Base-by-base conservation (phyloP, 1,140 invertebrate species). In the Heliconius congener region DNA sequence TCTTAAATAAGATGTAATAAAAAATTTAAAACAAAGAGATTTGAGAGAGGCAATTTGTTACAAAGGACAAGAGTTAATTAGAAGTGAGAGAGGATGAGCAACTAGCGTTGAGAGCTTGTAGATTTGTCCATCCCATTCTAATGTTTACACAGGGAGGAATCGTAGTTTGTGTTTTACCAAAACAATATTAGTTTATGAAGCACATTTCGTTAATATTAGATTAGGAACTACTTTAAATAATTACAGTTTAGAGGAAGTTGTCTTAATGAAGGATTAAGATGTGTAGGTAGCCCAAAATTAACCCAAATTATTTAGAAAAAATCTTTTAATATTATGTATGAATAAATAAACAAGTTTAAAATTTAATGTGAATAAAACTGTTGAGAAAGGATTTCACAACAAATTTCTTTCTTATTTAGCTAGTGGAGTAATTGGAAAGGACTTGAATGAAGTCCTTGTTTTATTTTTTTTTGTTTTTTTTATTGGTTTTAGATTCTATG, bases 1-100 rank as follows among this genome's bases (percentile, higher is more conserved):
- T 80, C 71, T 76, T 76, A 80, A 76, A 76, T 76, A 76, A 73
- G 79, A 74, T 30, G 70, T 80, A 66, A 72, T 80, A 80, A 80
- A 79, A 80, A 80, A 76, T 76, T 52, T 66, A 80, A 80, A 80
- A 80, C 79, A 80, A 80, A 70, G 23, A 50, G 74, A 76, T 80
- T 80, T 76, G 27, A 80, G 74, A 80, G 76, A 80, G 79, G 74
- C 74, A 80, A 80, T 80, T 77, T 76, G 74, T 73, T 80, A 42
- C 74, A 73, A 57, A 80, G 74, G 79, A 80, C 79, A 80, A 77
- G 76, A 77, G 79, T 74, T 80, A 80, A 80, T 80, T 80, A 80
- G 79, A 30, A 80, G 71, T 79, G 55, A 75, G 71, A 80, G 74
- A 71, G 74, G 50, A 77, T 71, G 60, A 76, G 46, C 74, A 75